phyloP scores from a whole-genome alignment of 1,140 invertebrate genomes.

The Anadara kagoshimensis region DNA sequence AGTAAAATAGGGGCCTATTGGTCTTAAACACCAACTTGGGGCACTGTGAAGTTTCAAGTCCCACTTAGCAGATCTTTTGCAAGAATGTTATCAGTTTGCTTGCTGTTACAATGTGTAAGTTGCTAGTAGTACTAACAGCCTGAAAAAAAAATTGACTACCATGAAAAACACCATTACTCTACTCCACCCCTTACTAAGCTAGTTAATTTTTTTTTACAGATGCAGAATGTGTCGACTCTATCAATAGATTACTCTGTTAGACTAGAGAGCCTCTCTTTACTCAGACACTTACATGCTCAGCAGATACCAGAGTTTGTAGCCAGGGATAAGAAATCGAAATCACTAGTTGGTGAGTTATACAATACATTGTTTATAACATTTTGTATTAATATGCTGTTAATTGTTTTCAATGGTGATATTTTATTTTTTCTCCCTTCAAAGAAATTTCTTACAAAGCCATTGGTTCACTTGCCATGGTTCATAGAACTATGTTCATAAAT shows the following conservation, averaged over 20 bases:
- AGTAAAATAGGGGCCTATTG: no score
- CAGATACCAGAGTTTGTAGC: conserved; percentile 60
- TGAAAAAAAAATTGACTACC: no score
- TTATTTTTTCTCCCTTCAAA: neutral
- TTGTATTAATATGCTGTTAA: neutral
- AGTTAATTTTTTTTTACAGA: conserved; percentile 50
- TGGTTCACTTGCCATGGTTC: no score
- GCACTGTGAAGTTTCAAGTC: no score
- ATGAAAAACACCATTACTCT: no score
- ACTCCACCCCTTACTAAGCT: no score
- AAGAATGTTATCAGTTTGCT: no score
- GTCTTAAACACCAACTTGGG: no score
- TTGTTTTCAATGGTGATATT: neutral
- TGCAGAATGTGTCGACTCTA: conserved; percentile 69
- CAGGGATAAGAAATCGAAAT: conserved; percentile 43
- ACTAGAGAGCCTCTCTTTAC: conserved; percentile 67
- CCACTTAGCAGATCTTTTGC: no score
- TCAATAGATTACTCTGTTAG: conserved; percentile 69
- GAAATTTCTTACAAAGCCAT: neutral
- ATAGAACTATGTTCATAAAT: no score
- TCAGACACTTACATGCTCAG: conserved; percentile 62
- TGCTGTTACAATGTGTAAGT: no score
- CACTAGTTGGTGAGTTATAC: conserved; percentile 57
- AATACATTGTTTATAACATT: neutral
- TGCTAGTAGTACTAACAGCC: no score